These are phyloP conservation scores for Malacoctenus gilli DNA, from an alignment of 2,797 vertebrate genomes.

Conservation along the genomic window DNA sequence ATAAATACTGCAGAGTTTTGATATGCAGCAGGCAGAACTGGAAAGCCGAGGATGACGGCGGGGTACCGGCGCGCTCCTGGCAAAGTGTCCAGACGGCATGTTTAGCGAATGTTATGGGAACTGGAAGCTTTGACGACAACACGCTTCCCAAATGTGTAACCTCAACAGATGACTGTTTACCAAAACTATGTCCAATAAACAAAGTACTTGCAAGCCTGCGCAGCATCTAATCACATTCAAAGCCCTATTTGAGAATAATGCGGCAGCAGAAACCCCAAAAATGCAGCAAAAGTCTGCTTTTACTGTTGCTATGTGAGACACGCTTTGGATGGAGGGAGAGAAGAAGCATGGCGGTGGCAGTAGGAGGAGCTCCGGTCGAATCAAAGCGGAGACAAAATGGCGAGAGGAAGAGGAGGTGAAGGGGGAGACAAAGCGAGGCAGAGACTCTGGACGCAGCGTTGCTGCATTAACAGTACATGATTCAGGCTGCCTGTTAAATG, in stretches of 20 bases:
- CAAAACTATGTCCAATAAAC: conserved; percentile 30
- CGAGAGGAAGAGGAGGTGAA: not conserved
- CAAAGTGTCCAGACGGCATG: not conserved
- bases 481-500: conserved; percentile 53
- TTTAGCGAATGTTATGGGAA: conserved; percentile 25
- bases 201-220: conserved; percentile 1
- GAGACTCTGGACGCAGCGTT: conserved; percentile 7
- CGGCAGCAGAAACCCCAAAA: conserved; percentile 13
- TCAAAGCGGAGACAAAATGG: conserved; percentile 9
- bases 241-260: conserved; percentile 2
- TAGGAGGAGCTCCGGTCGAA: not conserved
- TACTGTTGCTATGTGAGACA: too few relatives aligned
- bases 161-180: conserved; percentile 35
- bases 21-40: not conserved
- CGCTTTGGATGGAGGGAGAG: too few relatives aligned
- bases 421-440: too few relatives aligned
- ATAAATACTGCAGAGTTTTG: conserved; percentile 1
- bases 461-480: conserved; percentile 38
- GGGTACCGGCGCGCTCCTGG: too few relatives aligned
- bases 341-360: too few relatives aligned
- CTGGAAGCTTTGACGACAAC: conserved; percentile 26
- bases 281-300: not conserved
- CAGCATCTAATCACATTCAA: conserved; percentile 3
- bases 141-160: conserved; percentile 29
- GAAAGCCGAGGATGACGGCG: conserved; percentile 16